A percentile compares a stretch with the other conserved stretches of the same genome.
These are phyloP conservation scores for Kuschelorhynchus macadamiae DNA, from an alignment of 2,888 invertebrate genomes.

Conservation along the genomic window DNA sequence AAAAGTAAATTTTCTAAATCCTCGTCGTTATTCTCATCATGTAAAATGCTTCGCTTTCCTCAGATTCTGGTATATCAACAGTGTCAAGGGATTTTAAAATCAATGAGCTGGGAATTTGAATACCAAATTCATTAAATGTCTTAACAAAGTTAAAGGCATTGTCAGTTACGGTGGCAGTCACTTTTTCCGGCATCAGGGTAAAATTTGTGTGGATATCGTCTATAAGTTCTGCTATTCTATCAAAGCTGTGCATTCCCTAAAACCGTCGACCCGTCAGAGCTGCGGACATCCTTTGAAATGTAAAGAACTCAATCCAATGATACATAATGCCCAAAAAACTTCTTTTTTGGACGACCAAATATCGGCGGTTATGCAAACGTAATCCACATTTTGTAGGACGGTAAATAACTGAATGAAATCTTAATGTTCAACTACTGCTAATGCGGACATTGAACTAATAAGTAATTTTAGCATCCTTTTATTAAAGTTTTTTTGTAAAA, in stretches of 20 bases:
- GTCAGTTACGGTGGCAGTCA: slow-evolving; percentile 46
- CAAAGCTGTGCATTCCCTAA: slow-evolving; percentile 51
- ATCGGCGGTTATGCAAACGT: slow-evolving; percentile 51
- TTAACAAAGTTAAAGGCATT: slow-evolving; percentile 51
- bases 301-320: slow-evolving; percentile 53
- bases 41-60: too few species aligned
- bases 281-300: slow-evolving; percentile 46
- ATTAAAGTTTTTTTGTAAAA: too few species aligned
- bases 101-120: not conserved
- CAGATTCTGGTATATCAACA: too few species aligned
- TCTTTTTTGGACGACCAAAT: slow-evolving; percentile 52
- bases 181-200: slow-evolving; percentile 33
- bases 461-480: too few species aligned
- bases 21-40: not conserved
- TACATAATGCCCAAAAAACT: slow-evolving; percentile 47
- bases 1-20: not conserved
- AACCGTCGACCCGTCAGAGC: slow-evolving; percentile 55
- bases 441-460: too few species aligned
- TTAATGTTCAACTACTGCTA: too few species aligned
- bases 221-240: slow-evolving; percentile 52
- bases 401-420: too few species aligned
- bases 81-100: too few species aligned
- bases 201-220: slow-evolving; percentile 43
- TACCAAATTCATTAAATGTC: slow-evolving; percentile 48
- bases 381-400: slow-evolving; percentile 33